Conservation (phyloP, 2,113 vertebrate species). For the Athene noctua region DNA sequence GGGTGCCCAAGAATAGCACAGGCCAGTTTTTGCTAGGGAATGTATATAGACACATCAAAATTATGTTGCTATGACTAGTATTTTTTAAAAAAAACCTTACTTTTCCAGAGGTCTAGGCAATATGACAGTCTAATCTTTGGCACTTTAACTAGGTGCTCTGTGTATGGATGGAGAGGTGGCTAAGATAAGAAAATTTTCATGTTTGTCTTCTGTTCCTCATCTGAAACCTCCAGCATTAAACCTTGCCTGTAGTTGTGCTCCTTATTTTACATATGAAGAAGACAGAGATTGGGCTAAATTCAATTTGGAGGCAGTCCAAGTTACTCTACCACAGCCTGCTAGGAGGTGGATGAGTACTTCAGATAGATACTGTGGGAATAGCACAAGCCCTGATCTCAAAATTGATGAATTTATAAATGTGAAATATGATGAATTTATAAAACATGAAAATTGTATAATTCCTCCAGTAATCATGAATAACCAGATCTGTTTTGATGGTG, state of each 20-base stretch:
- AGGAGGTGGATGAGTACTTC: not conserved
- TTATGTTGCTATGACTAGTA: not conserved
- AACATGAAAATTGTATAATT: not conserved
- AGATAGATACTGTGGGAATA: not conserved
- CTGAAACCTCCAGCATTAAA: not conserved
- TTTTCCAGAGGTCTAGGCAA: not conserved
- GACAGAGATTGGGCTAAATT: not conserved
- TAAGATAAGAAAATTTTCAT: not conserved
- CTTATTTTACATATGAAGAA: not conserved
- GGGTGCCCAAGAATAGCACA: not conserved
- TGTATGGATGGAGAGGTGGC: not conserved
- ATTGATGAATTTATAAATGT: not conserved
- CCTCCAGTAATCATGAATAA: not conserved
- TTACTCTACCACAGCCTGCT: not conserved
- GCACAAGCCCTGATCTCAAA: not conserved
- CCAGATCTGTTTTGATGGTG: not conserved
- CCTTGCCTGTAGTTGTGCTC: not conserved
- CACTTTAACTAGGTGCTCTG: not conserved
- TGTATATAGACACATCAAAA: not conserved
- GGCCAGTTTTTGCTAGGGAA: not conserved
- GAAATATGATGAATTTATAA: not conserved
- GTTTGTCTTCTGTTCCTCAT: not conserved
- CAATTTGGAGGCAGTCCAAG: not conserved
- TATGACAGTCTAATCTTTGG: not conserved
- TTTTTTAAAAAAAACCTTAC: fast-evolving